phyloP scores from a whole-genome alignment of 2,113 vertebrate species.

The Rhegmatorhina hoffmannsi region DNA sequence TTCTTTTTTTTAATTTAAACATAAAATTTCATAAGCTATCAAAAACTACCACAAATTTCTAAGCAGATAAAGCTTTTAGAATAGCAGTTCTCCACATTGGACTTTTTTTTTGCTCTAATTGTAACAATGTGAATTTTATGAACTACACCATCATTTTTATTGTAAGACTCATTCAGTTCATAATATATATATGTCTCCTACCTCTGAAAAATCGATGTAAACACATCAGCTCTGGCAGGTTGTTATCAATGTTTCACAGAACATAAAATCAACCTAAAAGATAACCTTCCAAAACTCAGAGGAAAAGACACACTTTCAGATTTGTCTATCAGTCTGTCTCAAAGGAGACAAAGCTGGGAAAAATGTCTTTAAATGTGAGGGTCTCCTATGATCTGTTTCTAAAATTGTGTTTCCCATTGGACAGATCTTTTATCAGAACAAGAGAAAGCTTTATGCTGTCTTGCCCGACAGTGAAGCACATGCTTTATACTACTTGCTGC shows the following conservation, averaged over 20 bases:
- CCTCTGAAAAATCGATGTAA: slow-evolving; percentile 61
- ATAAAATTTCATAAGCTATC: background rate
- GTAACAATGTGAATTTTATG: background rate
- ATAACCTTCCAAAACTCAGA: slow-evolving; percentile 64
- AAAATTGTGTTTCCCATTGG: slow-evolving; percentile 50
- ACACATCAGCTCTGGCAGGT: slow-evolving; percentile 59
- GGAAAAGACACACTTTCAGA: slow-evolving; percentile 53
- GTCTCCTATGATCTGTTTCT: slow-evolving; percentile 47
- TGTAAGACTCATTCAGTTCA: slow-evolving; percentile 7
- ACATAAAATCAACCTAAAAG: slow-evolving; percentile 68
- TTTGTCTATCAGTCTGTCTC: slow-evolving; percentile 52
- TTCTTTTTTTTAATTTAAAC: background rate
- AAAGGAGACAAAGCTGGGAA: slow-evolving; percentile 40
- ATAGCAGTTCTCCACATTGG: background rate
- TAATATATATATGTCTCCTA: background rate
- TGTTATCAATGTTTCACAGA: slow-evolving; percentile 74
- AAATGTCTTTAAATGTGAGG: slow-evolving; percentile 41
- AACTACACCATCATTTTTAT: background rate
- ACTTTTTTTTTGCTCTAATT: background rate
- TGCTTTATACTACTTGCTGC: slow-evolving; percentile 8
- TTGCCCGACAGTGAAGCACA: slow-evolving; percentile 9
- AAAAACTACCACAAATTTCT: background rate
- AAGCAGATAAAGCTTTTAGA: background rate
- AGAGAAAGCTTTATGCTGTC: slow-evolving; percentile 42
- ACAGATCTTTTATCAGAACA: slow-evolving; percentile 55